Evolutionary conservation across 2,888 invertebrate genomes (phyloP), one percentile per base, ranked within the genome.

Genomic region (Nephrotoma guestfalica): DNA sequence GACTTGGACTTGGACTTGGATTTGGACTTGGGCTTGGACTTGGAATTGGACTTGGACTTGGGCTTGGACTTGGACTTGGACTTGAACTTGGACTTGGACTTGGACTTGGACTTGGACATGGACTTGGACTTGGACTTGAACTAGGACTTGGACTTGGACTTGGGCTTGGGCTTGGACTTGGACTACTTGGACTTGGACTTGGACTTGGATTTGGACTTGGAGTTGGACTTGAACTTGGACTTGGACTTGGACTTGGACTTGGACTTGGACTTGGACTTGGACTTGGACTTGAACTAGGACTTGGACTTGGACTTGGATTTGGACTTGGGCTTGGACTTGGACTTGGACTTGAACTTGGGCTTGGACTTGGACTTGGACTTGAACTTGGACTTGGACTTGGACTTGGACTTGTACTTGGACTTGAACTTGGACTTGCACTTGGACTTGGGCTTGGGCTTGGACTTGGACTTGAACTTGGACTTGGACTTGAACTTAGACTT

Each of bases 331-430:
- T 86, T 86, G 85, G 42, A 51, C 85, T 86, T 86, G 85, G 42
- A 51, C 85, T 86, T 85, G 86, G 11, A 51, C 86, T 86, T 86
- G 85, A 11, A 51, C 86, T 85, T 86, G 85, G 41, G 4, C 86
- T 86, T 86, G 85, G 42, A 51, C 86, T 86, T 86, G 85, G 43
- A 51, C 86, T 86, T 86, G 85, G 42, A 51, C 86, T 86, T 86
- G 47, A n/a, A 51, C 86, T 86, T 86, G 85, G 7, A 51, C 86
- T 86, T 86, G 86, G 42, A 51, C 86, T 86, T 85, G 86, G n/a
- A 51, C 86, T 86, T 86, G 86, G 43, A 57, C 86, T 86, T 86
- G 86, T 13, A 57, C 86, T 86, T 86, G 86, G 43, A 57, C 85
- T 86, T 86, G 86, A 15, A 57, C 86, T 86, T 86, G 86, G 43